Percentiles rank a stretch among this genome's conserved stretches.
Conservation (phyloP, 2,797 vertebrate genomes). For the Vespertilio murinus region DNA sequence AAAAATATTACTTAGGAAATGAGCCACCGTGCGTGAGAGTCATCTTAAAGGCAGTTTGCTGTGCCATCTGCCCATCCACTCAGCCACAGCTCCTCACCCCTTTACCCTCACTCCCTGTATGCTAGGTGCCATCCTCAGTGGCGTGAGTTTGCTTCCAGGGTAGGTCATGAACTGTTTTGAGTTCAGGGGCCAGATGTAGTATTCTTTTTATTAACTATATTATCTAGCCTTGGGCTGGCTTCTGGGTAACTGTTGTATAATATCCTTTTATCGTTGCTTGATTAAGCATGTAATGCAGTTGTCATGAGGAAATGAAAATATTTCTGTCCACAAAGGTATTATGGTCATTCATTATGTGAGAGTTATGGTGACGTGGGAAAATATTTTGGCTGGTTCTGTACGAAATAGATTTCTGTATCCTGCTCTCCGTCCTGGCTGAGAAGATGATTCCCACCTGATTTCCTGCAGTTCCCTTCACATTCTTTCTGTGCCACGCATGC, state of each 20-base stretch:
- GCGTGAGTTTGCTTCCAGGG: background rate
- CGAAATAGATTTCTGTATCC: background rate
- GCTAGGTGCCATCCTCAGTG: background rate
- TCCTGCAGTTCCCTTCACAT: background rate
- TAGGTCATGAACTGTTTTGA: background rate
- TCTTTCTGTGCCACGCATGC: background rate
- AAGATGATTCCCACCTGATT: background rate
- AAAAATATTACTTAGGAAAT: background rate
- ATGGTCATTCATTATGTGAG: background rate
- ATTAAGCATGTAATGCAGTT: background rate
- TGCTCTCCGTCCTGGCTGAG: background rate
- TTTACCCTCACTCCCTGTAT: background rate
- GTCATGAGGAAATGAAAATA: background rate
- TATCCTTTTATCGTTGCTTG: background rate
- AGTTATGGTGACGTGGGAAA: background rate
- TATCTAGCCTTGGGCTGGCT: background rate
- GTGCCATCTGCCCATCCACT: background rate
- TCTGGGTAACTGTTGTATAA: background rate
- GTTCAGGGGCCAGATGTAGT: background rate
- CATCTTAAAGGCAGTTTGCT: background rate
- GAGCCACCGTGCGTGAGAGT: background rate
- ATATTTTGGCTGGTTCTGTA: background rate
- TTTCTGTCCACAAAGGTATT: background rate
- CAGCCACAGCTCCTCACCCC: background rate
- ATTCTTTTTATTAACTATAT: background rate